Evolutionary conservation across 1,140 invertebrate genomes (phyloP).

Genomic region (Uloborus diversus): DNA sequence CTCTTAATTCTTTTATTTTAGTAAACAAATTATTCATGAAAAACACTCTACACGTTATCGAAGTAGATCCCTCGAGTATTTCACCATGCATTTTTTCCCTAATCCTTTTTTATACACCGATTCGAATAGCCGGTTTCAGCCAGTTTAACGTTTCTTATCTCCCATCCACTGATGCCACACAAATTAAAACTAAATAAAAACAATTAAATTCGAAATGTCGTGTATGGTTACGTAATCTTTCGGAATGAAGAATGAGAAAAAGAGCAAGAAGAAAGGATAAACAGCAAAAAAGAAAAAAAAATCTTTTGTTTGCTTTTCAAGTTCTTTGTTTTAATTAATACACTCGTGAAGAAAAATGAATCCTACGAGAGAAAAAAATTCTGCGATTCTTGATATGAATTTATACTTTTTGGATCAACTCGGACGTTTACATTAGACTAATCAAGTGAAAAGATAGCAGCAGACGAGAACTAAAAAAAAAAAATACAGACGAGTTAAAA

Average conservation of each 20-base stretch:
- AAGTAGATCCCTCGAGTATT: slow-evolving; percentile 4
- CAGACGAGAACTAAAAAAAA: neutral
- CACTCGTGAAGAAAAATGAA: slow-evolving; percentile 51
- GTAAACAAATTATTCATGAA: slow-evolving; percentile 23
- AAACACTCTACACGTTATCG: slow-evolving; percentile 41
- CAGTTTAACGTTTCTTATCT: slow-evolving; percentile 51
- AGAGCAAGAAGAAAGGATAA: neutral
- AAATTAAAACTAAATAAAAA: slow-evolving; percentile 56
- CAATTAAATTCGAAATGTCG: slow-evolving; percentile 46
- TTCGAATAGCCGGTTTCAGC: slow-evolving; percentile 11
- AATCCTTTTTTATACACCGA: slow-evolving; percentile 11
- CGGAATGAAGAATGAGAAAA: neutral
- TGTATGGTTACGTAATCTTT: slow-evolving; percentile 37
- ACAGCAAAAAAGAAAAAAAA: neutral
- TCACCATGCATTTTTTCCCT: neutral
- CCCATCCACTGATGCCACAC: slow-evolving; percentile 43
- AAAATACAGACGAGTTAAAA: slow-evolving; percentile 2
- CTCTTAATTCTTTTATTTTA: neutral
- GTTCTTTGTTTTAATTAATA: slow-evolving; percentile 56
- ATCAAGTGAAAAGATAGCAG: slow-evolving; percentile 50
- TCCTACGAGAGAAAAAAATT: slow-evolving; percentile 31
- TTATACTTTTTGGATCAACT: slow-evolving; percentile 50
- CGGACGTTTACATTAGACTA: slow-evolving; percentile 52
- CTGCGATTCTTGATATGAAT: slow-evolving; percentile 50
- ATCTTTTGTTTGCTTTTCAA: slow-evolving; percentile 12